A percentile compares a stretch with the other conserved stretches of the same genome.
Evolutionary conservation across 2,113 vertebrate species (phyloP).

Genomic region (Strix uralensis): DNA sequence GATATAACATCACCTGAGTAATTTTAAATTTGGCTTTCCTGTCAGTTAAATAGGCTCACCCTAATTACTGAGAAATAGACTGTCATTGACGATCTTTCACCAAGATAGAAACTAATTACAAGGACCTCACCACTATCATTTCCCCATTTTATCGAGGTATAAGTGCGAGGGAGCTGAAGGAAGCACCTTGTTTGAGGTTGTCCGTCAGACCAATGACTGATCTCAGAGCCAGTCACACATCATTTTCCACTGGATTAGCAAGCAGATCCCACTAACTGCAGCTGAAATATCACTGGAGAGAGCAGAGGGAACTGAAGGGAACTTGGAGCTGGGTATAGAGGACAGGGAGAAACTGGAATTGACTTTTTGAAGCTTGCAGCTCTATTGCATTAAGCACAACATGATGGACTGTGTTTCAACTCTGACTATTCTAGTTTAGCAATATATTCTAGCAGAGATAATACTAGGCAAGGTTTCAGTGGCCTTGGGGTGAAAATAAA

Average conservation of each 20-base stretch:
- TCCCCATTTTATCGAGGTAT: background rate
- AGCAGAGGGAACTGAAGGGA: background rate
- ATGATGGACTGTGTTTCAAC: background rate
- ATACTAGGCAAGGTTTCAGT: background rate
- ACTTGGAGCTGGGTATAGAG: background rate
- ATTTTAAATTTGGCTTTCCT: background rate
- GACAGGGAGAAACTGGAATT: background rate
- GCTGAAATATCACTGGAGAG: background rate
- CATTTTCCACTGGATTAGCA: background rate
- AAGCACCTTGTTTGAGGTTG: background rate
- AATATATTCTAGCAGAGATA: background rate
- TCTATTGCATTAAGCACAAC: background rate
- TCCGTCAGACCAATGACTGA: background rate
- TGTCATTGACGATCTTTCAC: background rate
- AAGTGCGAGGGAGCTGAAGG: background rate
- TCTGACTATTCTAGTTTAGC: background rate
- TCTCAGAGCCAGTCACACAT: background rate
- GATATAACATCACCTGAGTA: background rate
- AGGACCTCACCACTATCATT: background rate
- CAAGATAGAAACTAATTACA: background rate
- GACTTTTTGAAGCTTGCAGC: background rate
- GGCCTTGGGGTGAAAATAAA: conserved; percentile 33
- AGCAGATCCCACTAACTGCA: background rate
- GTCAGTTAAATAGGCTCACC: background rate
- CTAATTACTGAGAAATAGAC: background rate